Evolutionary conservation across 2,888 invertebrate genomes (phyloP), one percentile per base, ranked within the genome.

Genomic region (Drosophila hamatofila): DNA sequence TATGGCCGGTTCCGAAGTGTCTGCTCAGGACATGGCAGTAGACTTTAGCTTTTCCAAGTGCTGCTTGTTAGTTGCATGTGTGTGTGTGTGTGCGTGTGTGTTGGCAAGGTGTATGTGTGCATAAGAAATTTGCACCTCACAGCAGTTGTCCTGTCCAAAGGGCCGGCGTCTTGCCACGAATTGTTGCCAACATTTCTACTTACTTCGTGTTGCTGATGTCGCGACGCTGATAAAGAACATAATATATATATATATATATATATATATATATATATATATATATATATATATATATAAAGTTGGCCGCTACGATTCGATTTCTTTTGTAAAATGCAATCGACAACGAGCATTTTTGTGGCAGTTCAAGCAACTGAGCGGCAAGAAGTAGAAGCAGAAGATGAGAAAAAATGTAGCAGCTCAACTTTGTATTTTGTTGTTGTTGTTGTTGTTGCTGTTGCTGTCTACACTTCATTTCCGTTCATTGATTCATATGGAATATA

Each of bases 31-130:
- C 90, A 88, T 71, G 79, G 70, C 71, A 51, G 61, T 90, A 89
- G 91, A 91, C 91, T 82, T 21, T 83, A 76, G 25, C 67, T 64
- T 80, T 78, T 78, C 81, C 81, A 88, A 86, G 85, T 89, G 82
- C 62, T 57, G 42, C 65, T 75, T 77, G 74, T 75, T 72, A 78
- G 78, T 59, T 49, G n/a, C 62, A 23, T 44, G 44, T 55, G 48
- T 18, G 27, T 59, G 48, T 58, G 16, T n/a, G 18, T 23, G 6
- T 61, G 57, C 54, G 33, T 54, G 25, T 65, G 39, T 75, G 60
- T 57, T 3, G 11, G n/a, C n/a, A n/a, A n/a, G n/a, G 16, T 37
- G 21, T 66, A 11, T 71, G 65, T 80, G 75, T 73, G 74, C 60
- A 65, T 71, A 75, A 54, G 66, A 83, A 88, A 86, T 83, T 86